These are phyloP conservation scores for Tigriopus japonicus DNA, from an alignment of 1,140 invertebrate species.

Conservation along the genomic window DNA sequence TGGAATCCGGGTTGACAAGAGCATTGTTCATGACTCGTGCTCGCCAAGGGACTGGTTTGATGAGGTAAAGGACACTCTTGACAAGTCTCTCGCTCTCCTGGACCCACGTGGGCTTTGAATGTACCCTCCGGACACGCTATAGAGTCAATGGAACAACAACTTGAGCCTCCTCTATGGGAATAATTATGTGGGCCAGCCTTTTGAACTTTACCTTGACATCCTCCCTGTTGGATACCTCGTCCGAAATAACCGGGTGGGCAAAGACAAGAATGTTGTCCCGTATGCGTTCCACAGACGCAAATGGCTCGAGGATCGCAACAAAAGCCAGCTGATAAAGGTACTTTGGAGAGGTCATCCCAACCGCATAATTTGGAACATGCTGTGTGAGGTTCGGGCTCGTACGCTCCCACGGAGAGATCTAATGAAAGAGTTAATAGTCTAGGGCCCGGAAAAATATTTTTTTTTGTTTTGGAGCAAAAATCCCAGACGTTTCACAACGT, in stretches of 20 bases:
- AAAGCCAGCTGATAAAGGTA: conserved; percentile 10
- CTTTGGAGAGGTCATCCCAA: too few species aligned
- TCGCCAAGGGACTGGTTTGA: conserved; percentile 36
- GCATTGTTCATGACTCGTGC: conserved; percentile 35
- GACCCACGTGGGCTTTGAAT: conserved; percentile 17
- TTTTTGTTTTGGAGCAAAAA: too few species aligned
- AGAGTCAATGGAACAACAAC: neutral
- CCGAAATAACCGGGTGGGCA: conserved; percentile 45
- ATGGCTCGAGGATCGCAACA: conserved; percentile 40
- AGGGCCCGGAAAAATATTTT: too few species aligned
- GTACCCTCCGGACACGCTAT: conserved; percentile 32
- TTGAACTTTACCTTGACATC: too few species aligned
- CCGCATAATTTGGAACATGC: too few species aligned
- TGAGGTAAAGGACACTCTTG: conserved; percentile 1
- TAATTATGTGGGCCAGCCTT: too few species aligned
- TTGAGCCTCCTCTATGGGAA: too few species aligned
- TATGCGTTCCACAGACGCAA: conserved; percentile 44
- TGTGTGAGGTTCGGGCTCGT: too few species aligned
- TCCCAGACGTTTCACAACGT: too few species aligned
- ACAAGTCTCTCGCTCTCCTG: conserved; percentile 4
- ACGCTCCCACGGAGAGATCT: too few species aligned
- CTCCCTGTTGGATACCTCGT: conserved; percentile 26
- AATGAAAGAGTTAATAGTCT: too few species aligned
- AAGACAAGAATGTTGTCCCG: conserved; percentile 44
- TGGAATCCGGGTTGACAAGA: conserved; percentile 36